Evolutionary conservation across 2,888 invertebrate genomes (phyloP).

Genomic region (Pseudolycoriella hygida): DNA sequence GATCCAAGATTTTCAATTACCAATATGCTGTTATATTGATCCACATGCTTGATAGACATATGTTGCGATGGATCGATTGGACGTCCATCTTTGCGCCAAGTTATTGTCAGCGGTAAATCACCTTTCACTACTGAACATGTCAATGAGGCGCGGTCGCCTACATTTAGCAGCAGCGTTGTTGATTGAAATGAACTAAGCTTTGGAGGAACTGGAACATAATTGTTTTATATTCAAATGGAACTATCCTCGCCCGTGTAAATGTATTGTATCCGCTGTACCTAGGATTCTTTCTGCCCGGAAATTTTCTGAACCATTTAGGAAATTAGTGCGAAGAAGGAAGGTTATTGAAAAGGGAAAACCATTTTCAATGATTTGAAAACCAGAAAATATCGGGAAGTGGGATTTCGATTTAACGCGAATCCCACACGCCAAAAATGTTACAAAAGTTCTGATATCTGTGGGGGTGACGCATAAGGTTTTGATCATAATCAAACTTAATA

Average conservation of each 20-base stretch:
- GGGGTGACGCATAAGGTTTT: too few species aligned
- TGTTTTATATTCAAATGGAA: background rate
- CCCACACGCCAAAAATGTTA: too few species aligned
- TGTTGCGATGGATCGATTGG: slow-evolving; percentile 42
- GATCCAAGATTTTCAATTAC: slow-evolving; percentile 57
- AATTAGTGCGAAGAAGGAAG: too few species aligned
- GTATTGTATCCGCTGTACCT: too few species aligned
- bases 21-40: slow-evolving; percentile 60
- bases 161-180: slow-evolving; percentile 47
- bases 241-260: slow-evolving; percentile 22
- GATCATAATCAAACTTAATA: too few species aligned
- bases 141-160: slow-evolving; percentile 53
- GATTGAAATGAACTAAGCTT: slow-evolving; percentile 56
- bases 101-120: slow-evolving; percentile 54
- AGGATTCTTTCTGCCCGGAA: too few species aligned
- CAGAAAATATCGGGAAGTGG: too few species aligned
- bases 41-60: slow-evolving; percentile 52
- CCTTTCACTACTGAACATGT: slow-evolving; percentile 61
- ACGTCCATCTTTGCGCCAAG: slow-evolving; percentile 59
- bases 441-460: too few species aligned
- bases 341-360: too few species aligned
- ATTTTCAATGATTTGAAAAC: too few species aligned
- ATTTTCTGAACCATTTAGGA: too few species aligned
- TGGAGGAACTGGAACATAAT: slow-evolving; percentile 40
- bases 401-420: too few species aligned